These are phyloP conservation scores for Drosophila lacteicornis DNA, from an alignment of 1,140 invertebrate genomes.

Conservation along the genomic window DNA sequence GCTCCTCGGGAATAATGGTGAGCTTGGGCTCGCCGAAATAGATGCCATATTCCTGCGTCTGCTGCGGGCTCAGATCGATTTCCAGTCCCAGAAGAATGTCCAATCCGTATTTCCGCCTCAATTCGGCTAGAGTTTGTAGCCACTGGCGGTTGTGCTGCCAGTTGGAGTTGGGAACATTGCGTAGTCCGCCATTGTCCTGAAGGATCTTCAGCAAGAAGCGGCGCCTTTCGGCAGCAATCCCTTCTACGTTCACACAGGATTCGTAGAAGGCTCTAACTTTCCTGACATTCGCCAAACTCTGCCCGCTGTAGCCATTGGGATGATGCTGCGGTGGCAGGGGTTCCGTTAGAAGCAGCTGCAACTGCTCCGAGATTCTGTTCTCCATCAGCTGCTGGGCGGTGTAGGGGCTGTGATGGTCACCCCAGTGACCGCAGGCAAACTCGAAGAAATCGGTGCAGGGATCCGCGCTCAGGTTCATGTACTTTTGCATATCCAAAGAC, in stretches of 20 bases:
- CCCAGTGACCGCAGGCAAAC: constrained; percentile 87
- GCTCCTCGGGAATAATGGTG: constrained; percentile 66
- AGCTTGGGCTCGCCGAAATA: constrained; percentile 64
- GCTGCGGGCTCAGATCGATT: constrained; percentile 59
- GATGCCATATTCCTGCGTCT: constrained; percentile 49
- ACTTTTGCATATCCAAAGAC: constrained; percentile 88
- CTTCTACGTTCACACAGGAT: constrained; percentile 89
- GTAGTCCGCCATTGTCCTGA: constrained; percentile 60
- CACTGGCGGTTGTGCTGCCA: constrained; percentile 64
- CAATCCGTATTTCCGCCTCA: constrained; percentile 69
- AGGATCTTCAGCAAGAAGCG: constrained; percentile 63
- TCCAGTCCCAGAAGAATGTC: constrained; percentile 75
- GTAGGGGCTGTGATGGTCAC: constrained; percentile 21
- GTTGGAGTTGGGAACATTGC: constrained; percentile 48
- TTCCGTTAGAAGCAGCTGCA: constrained; percentile 51
- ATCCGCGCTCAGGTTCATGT: constrained; percentile 91
- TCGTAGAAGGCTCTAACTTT: constrained; percentile 93
- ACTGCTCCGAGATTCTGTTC: constrained; percentile 33
- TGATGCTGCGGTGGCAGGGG: constrained; percentile 45
- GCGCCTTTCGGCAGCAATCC: constrained; percentile 25
- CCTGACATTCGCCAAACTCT: constrained; percentile 34
- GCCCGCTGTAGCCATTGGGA: constrained; percentile 30
- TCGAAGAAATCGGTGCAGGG: constrained; percentile 96
- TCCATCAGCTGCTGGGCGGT: constrained; percentile 59
- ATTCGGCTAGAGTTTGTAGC: constrained; percentile 54